Conservation (phyloP, 1,140 invertebrate genomes). For the Drosophila melanogaster region Release_6_plus_ISO1_MT NT_033779.5:19460001-19460500, state of each 20-base stretch:
- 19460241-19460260: too few species aligned
- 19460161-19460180: too few species aligned
- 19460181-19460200: too few species aligned
- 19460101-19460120: slow-evolving; percentile 28
- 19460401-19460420: slow-evolving; percentile 19
- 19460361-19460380: background rate
- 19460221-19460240: too few species aligned
- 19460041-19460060: slow-evolving; percentile 9
- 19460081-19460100: slow-evolving; percentile 46
- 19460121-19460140: background rate
- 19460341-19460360: too few species aligned
- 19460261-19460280: too few species aligned
- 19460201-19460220: too few species aligned
- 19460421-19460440: slow-evolving; percentile 13
- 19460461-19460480: slow-evolving; percentile 46
- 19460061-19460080: slow-evolving; percentile 52
- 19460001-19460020: slow-evolving; percentile 62
- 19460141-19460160: background rate
- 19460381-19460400: slow-evolving; percentile 49
- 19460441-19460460: slow-evolving; percentile 28
- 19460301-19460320: too few species aligned
- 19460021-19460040: slow-evolving; percentile 46
- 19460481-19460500: slow-evolving; percentile 29
- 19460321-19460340: too few species aligned
- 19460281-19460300: too few species aligned